phyloP scores from a whole-genome alignment of 2,113 vertebrate species.

The Garra rufa region DNA sequence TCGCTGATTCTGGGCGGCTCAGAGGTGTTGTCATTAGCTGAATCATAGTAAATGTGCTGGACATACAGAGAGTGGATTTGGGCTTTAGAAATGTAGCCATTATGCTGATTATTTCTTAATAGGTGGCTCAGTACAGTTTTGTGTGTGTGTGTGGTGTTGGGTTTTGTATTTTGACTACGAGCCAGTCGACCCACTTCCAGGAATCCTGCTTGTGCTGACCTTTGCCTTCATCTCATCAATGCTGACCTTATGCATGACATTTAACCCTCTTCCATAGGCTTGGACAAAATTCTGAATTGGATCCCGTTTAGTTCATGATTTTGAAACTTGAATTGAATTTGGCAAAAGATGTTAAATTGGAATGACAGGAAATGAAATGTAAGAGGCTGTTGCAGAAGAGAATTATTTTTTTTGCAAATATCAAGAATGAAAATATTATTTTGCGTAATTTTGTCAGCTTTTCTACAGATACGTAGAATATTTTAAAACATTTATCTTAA shows the following conservation, averaged over 20 bases:
- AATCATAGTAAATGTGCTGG: conserved; percentile 19
- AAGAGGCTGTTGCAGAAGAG: neutral
- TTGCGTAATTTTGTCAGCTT: neutral
- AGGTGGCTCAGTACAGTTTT: neutral
- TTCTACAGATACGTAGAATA: neutral
- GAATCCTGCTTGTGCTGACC: conserved; percentile 11
- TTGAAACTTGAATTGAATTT: neutral
- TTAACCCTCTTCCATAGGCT: neutral
- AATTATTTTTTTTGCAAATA: neutral
- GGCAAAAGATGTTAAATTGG: neutral
- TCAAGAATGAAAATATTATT: neutral
- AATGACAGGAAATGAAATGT: neutral
- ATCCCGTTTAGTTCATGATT: neutral
- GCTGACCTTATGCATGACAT: conserved; percentile 17
- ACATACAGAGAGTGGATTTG: conserved; percentile 26
- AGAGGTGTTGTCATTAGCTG: conserved; percentile 10
- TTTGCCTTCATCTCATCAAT: conserved; percentile 17
- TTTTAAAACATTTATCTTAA: too few relatives aligned
- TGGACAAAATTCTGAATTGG: neutral
- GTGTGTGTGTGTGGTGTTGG: neutral
- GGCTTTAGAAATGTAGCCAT: conserved; percentile 14
- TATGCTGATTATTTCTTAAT: conserved; percentile 25
- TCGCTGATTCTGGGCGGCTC: conserved; percentile 19
- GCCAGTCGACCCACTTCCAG: conserved; percentile 2
- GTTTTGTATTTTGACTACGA: neutral